Percentiles rank a stretch among this genome's conserved stretches.
Conservation (phyloP, 2,888 invertebrate species). For the Lasioglossum leucozonium region DNA sequence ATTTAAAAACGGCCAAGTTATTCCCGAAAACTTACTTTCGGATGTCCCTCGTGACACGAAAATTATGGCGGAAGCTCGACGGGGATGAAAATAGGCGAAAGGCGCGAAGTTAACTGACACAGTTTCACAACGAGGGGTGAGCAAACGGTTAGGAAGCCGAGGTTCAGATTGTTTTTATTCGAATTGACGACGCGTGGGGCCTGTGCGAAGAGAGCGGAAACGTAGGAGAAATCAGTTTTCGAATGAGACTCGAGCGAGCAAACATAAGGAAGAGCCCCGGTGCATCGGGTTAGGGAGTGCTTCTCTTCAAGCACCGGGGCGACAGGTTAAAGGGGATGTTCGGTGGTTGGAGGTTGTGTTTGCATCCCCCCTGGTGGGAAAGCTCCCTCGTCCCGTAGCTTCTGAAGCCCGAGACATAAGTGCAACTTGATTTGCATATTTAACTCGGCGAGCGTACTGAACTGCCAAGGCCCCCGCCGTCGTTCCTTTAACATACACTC, state of each 20-base stretch:
- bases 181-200: background rate
- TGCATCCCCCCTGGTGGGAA: conserved; percentile 51
- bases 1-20: background rate
- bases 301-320: conserved; percentile 53
- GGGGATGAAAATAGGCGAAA: background rate
- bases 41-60: background rate
- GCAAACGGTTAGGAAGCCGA: background rate
- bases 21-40: background rate
- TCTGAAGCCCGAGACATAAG: conserved; percentile 67
- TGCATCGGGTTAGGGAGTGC: conserved; percentile 43
- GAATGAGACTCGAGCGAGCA: conserved; percentile 69
- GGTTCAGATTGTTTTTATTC: background rate
- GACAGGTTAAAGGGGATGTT: conserved; percentile 29
- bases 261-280: conserved; percentile 58
- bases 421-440: conserved; percentile 75
- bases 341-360: conserved; percentile 43
- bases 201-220: background rate
- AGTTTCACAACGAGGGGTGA: background rate
- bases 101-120: background rate
- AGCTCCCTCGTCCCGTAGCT: conserved; percentile 43
- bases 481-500: conserved; percentile 27
- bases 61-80: background rate
- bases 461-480: conserved; percentile 19
- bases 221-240: conserved; percentile 12
- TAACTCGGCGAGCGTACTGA: conserved; percentile 63